These are phyloP conservation scores for Tapirus terrestris DNA, from an alignment of 2,113 vertebrate genomes.

Conservation along the genomic window DNA sequence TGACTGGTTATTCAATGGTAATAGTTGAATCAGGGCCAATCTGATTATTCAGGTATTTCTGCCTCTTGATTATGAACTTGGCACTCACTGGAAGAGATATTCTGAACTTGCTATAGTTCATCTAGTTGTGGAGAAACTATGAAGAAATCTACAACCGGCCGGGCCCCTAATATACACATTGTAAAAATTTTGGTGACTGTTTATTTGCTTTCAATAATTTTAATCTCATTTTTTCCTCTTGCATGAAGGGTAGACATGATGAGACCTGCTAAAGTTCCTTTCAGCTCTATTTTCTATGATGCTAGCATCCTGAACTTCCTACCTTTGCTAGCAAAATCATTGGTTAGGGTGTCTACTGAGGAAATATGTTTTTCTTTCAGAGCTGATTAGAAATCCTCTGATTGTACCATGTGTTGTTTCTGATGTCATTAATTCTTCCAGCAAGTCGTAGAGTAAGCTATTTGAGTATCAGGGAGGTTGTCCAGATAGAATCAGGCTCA, in stretches of 20 bases:
- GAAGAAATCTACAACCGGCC: neutral
- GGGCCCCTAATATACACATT: neutral
- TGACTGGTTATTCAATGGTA: slow-evolving; percentile 50
- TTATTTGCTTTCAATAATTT: neutral
- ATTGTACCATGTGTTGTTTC: neutral
- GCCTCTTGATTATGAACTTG: neutral
- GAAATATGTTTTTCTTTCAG: neutral
- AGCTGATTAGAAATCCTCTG: neutral
- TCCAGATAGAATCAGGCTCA: neutral
- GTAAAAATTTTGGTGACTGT: neutral
- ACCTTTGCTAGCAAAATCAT: neutral
- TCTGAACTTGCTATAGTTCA: neutral
- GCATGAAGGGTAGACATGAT: neutral
- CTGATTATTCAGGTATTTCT: slow-evolving; percentile 57
- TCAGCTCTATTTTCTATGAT: neutral
- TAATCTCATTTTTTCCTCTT: neutral
- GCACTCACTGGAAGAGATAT: neutral
- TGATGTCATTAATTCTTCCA: neutral
- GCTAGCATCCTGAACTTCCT: neutral
- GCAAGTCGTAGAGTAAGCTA: neutral
- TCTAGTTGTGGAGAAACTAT: neutral
- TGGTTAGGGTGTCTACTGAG: neutral
- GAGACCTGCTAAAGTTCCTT: neutral
- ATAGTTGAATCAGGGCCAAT: slow-evolving; percentile 20
- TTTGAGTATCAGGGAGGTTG: neutral